Conservation (phyloP, 2,888 invertebrate genomes). For the Phyto melanocephala region DNA sequence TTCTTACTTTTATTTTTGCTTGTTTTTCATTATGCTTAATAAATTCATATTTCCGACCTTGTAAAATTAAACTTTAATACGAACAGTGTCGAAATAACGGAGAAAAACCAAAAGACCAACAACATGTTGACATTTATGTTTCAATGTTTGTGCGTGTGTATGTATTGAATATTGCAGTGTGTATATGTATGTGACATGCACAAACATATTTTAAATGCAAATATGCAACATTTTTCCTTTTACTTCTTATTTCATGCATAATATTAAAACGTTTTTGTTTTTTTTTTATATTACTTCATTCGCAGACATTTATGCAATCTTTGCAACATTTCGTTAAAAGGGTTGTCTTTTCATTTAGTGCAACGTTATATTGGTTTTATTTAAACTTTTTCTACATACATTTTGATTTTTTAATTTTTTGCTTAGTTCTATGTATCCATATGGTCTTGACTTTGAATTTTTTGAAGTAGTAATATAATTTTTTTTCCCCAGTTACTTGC, state of each 20-base stretch:
- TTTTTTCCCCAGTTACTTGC: neutral
- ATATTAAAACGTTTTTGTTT: neutral
- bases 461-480: neutral
- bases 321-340: slow-evolving; percentile 1
- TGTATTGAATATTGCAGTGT: slow-evolving; percentile 43
- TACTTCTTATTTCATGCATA: slow-evolving; percentile 18
- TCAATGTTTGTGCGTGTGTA: neutral
- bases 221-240: slow-evolving; percentile 26
- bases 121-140: slow-evolving; percentile 46
- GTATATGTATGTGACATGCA: slow-evolving; percentile 44
- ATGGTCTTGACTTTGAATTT: slow-evolving; percentile 57
- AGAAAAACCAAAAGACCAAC: neutral
- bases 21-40: neutral
- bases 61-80: slow-evolving; percentile 43
- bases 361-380: slow-evolving; percentile 19
- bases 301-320: slow-evolving; percentile 48
- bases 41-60: slow-evolving; percentile 56
- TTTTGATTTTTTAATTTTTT: neutral
- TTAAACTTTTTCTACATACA: neutral
- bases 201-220: slow-evolving; percentile 53
- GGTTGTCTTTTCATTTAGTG: neutral
- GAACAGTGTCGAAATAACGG: neutral
- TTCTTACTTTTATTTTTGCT: too few species aligned
- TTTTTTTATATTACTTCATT: neutral
- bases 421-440: neutral